Percentiles rank a stretch among this genome's conserved stretches.
Evolutionary conservation across 2,113 vertebrate genomes (phyloP).

Genomic region (Vireo altiloquus): DNA sequence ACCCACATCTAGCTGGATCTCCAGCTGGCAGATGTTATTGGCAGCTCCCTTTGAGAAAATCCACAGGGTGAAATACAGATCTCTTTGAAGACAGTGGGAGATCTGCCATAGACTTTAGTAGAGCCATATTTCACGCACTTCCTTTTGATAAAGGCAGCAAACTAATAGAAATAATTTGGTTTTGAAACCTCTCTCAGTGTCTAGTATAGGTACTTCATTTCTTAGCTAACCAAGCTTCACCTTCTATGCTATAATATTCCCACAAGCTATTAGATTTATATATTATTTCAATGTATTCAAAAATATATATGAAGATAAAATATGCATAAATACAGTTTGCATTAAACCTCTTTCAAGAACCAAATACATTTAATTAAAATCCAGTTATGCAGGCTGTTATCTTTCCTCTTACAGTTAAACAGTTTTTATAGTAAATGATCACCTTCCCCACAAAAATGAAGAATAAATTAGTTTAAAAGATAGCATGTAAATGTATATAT

Average conservation of each 20-base stretch:
- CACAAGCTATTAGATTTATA: not conserved
- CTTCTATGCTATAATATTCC: not conserved
- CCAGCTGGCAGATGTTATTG: slow-evolving; percentile 58
- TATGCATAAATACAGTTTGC: not conserved
- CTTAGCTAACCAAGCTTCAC: not conserved
- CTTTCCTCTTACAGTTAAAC: not conserved
- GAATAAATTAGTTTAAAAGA: not conserved
- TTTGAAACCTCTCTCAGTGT: not conserved
- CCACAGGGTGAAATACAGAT: slow-evolving; percentile 7
- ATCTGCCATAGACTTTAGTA: not conserved
- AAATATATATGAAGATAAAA: not conserved
- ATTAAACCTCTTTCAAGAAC: not conserved
- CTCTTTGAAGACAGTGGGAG: slow-evolving; percentile 35
- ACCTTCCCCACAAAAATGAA: not conserved
- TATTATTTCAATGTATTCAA: not conserved
- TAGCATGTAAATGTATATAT: not conserved
- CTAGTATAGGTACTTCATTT: not conserved
- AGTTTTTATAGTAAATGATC: not conserved
- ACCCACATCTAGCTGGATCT: slow-evolving; percentile 17
- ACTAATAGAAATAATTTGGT: not conserved
- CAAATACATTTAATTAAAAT: not conserved
- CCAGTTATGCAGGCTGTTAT: not conserved
- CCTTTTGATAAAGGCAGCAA: not conserved
- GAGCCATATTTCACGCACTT: not conserved
- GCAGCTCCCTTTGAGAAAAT: slow-evolving; percentile 44